phyloP scores from a whole-genome alignment of 2,797 vertebrate species.

The Chelon auratus region DNA sequence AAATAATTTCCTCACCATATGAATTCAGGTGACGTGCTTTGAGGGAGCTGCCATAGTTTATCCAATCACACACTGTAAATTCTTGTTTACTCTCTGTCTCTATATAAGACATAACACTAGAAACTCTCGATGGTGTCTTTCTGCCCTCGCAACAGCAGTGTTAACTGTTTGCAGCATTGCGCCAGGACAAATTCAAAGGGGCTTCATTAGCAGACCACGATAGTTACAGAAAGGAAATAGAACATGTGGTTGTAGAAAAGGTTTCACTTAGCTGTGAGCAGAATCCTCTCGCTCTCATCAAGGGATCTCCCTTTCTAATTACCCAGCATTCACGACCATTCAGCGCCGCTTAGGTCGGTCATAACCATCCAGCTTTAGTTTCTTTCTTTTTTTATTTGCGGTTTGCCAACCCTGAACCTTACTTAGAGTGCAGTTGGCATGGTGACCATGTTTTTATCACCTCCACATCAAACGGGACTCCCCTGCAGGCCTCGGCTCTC shows the following conservation, averaged over 20 bases:
- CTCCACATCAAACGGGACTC: conserved; percentile 70
- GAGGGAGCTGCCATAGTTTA: conserved; percentile 22
- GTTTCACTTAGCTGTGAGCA: conserved; percentile 45
- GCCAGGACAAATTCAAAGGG: conserved; percentile 24
- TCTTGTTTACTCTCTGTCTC: conserved; percentile 13
- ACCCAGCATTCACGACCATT: conserved; percentile 53
- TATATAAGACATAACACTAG: not conserved
- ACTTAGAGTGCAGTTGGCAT: conserved; percentile 70
- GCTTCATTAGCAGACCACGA: conserved; percentile 26
- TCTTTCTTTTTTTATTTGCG: conserved; percentile 25
- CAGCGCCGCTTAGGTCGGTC: conserved; percentile 24
- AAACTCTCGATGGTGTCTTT: conserved; percentile 7
- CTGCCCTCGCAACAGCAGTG: conserved; percentile 3
- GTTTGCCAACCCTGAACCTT: conserved; percentile 15
- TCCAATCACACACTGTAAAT: conserved; percentile 16
- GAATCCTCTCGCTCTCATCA: conserved; percentile 47
- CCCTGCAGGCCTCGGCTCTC: conserved; percentile 62
- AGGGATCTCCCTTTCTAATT: conserved; percentile 62
- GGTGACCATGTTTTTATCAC: conserved; percentile 72
- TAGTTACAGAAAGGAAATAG: conserved; percentile 36
- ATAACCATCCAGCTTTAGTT: conserved; percentile 37
- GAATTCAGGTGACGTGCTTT: conserved; percentile 35
- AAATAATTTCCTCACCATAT: conserved; percentile 19
- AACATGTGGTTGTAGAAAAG: conserved; percentile 35
- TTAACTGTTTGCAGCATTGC: conserved; percentile 12